Evolutionary conservation across 30 jellyfish, hydroid and myxozoan species (phyloP).

Genomic region (Aurelia coerulea): DNA sequence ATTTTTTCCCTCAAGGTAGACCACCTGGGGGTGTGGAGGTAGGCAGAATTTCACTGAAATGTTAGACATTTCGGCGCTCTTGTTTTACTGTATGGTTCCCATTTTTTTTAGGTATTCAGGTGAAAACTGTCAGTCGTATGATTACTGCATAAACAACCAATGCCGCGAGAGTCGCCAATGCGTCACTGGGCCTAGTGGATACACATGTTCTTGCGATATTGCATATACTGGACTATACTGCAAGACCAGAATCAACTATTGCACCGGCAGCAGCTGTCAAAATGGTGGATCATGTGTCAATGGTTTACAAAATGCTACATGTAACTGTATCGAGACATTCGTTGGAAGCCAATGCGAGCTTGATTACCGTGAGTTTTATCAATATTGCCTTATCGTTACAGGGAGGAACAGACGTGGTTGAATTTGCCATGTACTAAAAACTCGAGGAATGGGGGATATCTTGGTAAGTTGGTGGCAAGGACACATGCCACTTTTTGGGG

Average conservation of each 20-base stretch:
- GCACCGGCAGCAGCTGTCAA: conserved; percentile 7
- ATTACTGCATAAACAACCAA: conserved; percentile 4
- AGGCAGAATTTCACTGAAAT: too few relatives aligned
- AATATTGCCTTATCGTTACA: neutral
- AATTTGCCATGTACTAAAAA: too few relatives aligned
- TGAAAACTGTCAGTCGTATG: conserved; percentile 9
- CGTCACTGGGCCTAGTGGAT: conserved; percentile 34
- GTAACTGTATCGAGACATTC: conserved; percentile 13
- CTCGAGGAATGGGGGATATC: too few relatives aligned
- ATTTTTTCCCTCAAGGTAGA: too few relatives aligned
- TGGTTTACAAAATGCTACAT: neutral
- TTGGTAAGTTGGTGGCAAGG: too few relatives aligned
- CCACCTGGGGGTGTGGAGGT: too few relatives aligned
- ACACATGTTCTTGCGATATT: conserved; percentile 29
- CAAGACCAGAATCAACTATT: neutral
- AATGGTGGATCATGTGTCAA: conserved; percentile 30
- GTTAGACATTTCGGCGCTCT: too few relatives aligned
- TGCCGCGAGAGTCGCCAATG: conserved; percentile 37
- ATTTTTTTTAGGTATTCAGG: conserved; percentile 11
- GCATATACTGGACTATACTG: conserved; percentile 53
- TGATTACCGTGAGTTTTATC: conserved; percentile 25
- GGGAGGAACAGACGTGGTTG: too few relatives aligned
- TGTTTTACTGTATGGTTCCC: too few relatives aligned
- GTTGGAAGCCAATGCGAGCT: conserved; percentile 39
- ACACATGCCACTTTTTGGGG: too few relatives aligned